Evolutionary conservation across 1,140 invertebrate species (phyloP), one percentile per base, ranked within the genome.

Genomic region (Formica exsecta): DNA sequence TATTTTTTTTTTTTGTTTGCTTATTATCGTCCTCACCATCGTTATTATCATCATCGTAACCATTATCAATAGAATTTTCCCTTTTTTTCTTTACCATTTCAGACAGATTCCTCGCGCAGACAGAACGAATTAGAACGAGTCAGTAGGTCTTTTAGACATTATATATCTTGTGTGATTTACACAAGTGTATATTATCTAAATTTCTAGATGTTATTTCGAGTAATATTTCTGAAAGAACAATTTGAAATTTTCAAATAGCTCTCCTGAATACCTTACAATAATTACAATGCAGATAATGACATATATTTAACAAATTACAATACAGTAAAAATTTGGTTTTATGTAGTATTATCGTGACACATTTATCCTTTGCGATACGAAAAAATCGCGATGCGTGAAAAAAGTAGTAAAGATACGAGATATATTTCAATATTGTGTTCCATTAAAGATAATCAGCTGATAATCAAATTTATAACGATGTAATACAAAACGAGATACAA

Each of bases 81-180:
- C 1, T 48, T 41, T 73, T 7, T n/a, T 32, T 44, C 0, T 29
- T 51, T 65, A 68, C 13, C 0, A 44, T 7, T 11, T 51, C 32
- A n/a, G 19, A 41, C 16, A 19, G 4, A 13, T 25, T 66, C 25
- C 4, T 61, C 19, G 16, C 7, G 1, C 22, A n/a, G 22, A 48
- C 36, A 87, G 89, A 83, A 73, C 80, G 64, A 86, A 51, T 59
- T 65, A 48, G 9, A 54, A 51, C 8, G 32, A 29, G 1, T 80
- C 32, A 61, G 16, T 25, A 38, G n/a, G 19, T 44, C 16, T 83
- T 73, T n/a, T 41, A 48, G 1, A 16, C 3, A 48, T 11, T 25
- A 32, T 13, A 32, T 13, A 38, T 59, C 9, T 59, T 22, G n/a
- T 5, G n/a, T 38, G 0, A 38, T 32, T 73, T 36, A 57, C 16